Base-by-base conservation (phyloP, 1,140 invertebrate species). In the Pseudachorutes palmiensis region DNA sequence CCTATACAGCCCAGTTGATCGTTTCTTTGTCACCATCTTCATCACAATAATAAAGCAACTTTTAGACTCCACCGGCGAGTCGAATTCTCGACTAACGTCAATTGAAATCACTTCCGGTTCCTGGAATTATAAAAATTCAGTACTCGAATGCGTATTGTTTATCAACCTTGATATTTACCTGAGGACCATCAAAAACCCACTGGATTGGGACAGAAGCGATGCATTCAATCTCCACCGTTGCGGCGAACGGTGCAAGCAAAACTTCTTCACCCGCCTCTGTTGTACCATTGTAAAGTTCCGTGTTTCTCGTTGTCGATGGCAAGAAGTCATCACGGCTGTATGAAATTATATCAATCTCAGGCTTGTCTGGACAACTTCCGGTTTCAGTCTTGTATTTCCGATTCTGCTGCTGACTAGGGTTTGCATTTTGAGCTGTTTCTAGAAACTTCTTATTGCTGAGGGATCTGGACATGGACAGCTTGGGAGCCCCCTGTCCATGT, bases 161-260 rank as follows among this genome's bases (percentile, higher is more conserved):
- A 55, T 16, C 5, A 19, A 19, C 12, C 24, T 55, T 55, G 24
- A 55, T 14, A 63, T 41, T 63, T 63, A 63, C 61, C 36, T 22
- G 22, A 41, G 33, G 30, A 9, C 61, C 61, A 41, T 63, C 61
- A 48, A 63, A 63, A 12, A 45, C 29, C 61, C 61, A 63, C 24
- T 63, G 26, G 12, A 63, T 63, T 26, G 61, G 61, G 22, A 24
- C 5, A 2, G 2, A 19, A 5, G 61, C 26, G 2, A 9, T 29
- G 26, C 61, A 63, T 24, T 63, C 41, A 24, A 63, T 12, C 12
- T 45, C 61, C 12, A 63, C 41, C 14, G 24, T 28, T 3, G 61
- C 61, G 3, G 31, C 32, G 24, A 36, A 32, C 2, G 61, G 61
- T 26, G 61, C 61, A 9, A 36, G 9, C 26, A 36, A 16, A 2